These are phyloP conservation scores for Zele albiditarsus DNA, from an alignment of 2,888 invertebrate species.

Conservation along the genomic window DNA sequence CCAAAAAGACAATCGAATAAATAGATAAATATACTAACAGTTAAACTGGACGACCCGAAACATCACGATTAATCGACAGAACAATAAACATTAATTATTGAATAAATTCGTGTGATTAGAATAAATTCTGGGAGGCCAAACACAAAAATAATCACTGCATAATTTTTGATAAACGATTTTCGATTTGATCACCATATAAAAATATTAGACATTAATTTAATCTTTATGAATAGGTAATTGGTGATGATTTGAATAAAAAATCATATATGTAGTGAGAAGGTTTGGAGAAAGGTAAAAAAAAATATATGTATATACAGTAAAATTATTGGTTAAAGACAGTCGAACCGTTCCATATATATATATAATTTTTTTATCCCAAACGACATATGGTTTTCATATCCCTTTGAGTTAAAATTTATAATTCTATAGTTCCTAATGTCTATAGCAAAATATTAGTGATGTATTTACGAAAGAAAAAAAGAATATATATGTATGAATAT, in stretches of 20 bases:
- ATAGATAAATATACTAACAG: not conserved
- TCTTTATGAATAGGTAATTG: conserved; percentile 1
- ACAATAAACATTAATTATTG: not conserved
- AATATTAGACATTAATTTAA: conserved; percentile 5
- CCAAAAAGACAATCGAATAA: not conserved
- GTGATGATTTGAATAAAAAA: conserved; percentile 3
- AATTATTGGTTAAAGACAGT: conserved; percentile 35
- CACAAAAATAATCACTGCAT: conserved; percentile 12
- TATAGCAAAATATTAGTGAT: not conserved
- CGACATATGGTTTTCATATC: conserved; percentile 34
- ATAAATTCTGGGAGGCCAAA: conserved; percentile 20
- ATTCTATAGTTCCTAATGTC: conserved; percentile 1
- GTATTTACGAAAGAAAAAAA: conserved; percentile 6
- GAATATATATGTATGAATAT: conserved; percentile 27
- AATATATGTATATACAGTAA: conserved; percentile 14
- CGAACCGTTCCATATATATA: conserved; percentile 29
- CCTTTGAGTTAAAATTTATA: not conserved
- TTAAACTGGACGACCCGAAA: not conserved
- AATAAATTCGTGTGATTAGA: conserved; percentile 26
- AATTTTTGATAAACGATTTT: not conserved
- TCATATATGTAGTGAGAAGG: not conserved
- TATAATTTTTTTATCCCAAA: conserved; percentile 30
- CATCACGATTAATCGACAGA: not conserved
- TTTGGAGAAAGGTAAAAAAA: conserved; percentile 2
- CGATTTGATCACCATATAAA: not conserved